Conservation (phyloP, 1,140 invertebrate species). For the Drosophila malerkotliana region DNA sequence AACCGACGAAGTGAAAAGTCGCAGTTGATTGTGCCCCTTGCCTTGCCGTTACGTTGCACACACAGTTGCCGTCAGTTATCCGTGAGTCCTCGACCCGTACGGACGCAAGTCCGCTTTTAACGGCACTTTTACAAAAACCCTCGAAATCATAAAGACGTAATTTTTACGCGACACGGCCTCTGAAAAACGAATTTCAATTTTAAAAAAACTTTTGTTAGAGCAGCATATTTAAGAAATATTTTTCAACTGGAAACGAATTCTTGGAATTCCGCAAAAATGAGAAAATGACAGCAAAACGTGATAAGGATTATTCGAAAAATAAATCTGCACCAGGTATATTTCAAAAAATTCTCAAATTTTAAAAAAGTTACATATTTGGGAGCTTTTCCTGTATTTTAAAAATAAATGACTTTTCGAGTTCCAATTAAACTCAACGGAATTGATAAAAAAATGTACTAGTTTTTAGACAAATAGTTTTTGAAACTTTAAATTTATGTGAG, state of each 20-base stretch:
- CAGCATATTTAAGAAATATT: not conserved
- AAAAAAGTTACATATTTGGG: not conserved
- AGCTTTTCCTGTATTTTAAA: not conserved
- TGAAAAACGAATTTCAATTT: not conserved
- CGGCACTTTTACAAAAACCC: too few relatives aligned
- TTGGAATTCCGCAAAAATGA: constrained; percentile 77
- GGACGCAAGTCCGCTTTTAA: constrained; percentile 25
- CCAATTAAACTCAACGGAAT: not conserved
- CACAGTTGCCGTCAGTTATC: constrained; percentile 56
- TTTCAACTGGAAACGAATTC: constrained; percentile 55
- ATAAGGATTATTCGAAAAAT: constrained; percentile 83
- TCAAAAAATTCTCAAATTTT: not conserved
- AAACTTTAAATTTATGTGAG: not conserved
- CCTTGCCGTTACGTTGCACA: constrained; percentile 41
- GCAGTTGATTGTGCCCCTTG: constrained; percentile 55
- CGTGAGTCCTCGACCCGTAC: constrained; percentile 58
- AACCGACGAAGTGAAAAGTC: constrained; percentile 60
- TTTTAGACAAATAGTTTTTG: not conserved
- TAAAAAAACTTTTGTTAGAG: not conserved
- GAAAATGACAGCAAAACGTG: constrained; percentile 84
- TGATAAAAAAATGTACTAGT: not conserved
- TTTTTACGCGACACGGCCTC: constrained; percentile 17
- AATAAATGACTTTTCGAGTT: not conserved
- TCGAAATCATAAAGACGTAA: constrained; percentile 55
- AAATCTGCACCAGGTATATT: constrained; percentile 77